Evolutionary conservation across 2,888 invertebrate genomes (phyloP), one percentile per base, ranked within the genome.

Genomic region (Piscicola geometra): DNA sequence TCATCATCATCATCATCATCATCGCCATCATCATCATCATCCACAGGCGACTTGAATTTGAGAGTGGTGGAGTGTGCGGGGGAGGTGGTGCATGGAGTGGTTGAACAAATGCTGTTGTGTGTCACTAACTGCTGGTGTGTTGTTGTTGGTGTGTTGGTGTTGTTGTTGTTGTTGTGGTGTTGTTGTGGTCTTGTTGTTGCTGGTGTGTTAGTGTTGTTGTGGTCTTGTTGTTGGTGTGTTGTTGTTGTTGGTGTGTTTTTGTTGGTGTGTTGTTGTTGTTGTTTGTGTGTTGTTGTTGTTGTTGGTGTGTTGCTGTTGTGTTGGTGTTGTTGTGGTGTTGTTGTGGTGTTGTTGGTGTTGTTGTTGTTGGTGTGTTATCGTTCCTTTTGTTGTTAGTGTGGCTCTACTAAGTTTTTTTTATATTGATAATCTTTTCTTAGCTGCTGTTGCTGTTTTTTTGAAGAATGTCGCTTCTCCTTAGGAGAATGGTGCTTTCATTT

Each of bases 21-120:
- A 41, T 15, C 15, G 15, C 15, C 15, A 5, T 41, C 41, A 41
- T 15, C 15, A 41, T 91, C 93, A 36, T 93, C 94, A 74, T 93
- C 93, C 79, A 93, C 92, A 87, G 94, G 93, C 71, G 97, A 97
- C 85, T 90, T 98, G 50, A 89, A 93, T 81, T 88, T 99, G 72
- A 91, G 92, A 71, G 90, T 96, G 81, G 91, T 91, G 81, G 90
- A 91, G 82, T 88, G 95, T 47, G 93, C 94, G 1, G 92, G 91
- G 82, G 91, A 91, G 82, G 92, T 93, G 1, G 87, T 89, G 80
- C 88, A 95, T 75, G 93, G 94, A 84, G 89, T 92, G 82, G 90
- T 91, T 30, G 93, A 98, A 84, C 89, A 90, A 78, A 91, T 97
- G 81, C 89, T 89, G 80, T 93, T 94, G 81, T 89, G 89, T 83